These are phyloP conservation scores for Drosophila kepulauana DNA, from an alignment of 1,140 invertebrate genomes.

Conservation along the genomic window DNA sequence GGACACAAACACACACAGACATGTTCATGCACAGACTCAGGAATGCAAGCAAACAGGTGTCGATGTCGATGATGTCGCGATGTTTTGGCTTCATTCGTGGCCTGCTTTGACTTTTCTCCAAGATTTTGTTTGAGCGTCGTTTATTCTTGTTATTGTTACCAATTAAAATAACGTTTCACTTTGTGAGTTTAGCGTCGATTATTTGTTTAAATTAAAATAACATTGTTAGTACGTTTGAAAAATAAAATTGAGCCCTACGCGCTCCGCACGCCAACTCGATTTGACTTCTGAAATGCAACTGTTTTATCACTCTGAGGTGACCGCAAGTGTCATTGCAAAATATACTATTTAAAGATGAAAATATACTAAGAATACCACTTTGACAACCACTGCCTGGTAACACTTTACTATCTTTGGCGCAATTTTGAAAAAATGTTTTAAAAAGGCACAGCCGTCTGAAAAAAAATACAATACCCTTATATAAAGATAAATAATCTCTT, in stretches of 20 bases:
- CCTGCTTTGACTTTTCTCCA: slow-evolving; percentile 37
- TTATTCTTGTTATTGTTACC: slow-evolving; percentile 30
- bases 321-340: background rate
- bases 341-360: background rate
- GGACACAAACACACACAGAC: slow-evolving; percentile 20
- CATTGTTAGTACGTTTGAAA: slow-evolving; percentile 19
- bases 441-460: too few species aligned
- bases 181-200: slow-evolving; percentile 22
- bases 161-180: slow-evolving; percentile 9
- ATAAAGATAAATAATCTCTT: too few species aligned
- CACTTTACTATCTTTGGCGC: too few species aligned
- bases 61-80: slow-evolving; percentile 34
- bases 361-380: background rate
- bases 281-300: slow-evolving; percentile 47
- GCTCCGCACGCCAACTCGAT: slow-evolving; percentile 24
- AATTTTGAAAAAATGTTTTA: too few species aligned
- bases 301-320: slow-evolving; percentile 7
- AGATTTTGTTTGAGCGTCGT: slow-evolving; percentile 23
- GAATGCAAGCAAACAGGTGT: slow-evolving; percentile 71
- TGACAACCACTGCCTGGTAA: background rate
- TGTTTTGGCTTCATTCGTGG: slow-evolving; percentile 42
- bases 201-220: slow-evolving; percentile 11
- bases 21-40: slow-evolving; percentile 32
- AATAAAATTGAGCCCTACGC: slow-evolving; percentile 20
- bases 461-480: too few species aligned